Conservation (phyloP, 2,113 vertebrate genomes). For the Thamnaconus septentrionalis region DNA sequence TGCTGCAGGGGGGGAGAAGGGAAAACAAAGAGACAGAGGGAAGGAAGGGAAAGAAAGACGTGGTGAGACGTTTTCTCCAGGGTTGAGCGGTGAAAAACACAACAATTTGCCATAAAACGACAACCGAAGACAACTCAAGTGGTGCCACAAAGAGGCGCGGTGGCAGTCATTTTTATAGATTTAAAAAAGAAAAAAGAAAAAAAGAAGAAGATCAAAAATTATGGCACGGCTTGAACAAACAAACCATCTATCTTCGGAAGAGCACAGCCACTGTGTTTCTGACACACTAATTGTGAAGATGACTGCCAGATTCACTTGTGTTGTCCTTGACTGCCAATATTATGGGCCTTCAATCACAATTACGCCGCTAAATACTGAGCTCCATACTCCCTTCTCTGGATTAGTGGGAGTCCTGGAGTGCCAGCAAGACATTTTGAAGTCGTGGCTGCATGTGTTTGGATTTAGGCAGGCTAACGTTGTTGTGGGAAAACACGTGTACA, state of each 20-base stretch:
- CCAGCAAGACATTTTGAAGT: too few species aligned
- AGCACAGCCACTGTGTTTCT: too few species aligned
- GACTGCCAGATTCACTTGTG: slow-evolving; percentile 56
- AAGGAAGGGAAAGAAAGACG: slow-evolving; percentile 18
- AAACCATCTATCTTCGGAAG: slow-evolving; percentile 9
- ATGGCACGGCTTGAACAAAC: slow-evolving; percentile 5
- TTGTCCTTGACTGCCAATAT: slow-evolving; percentile 59
- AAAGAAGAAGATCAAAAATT: slow-evolving; percentile 3
- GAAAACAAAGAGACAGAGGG: slow-evolving; percentile 50
- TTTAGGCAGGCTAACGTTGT: too few species aligned
- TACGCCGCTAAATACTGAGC: too few species aligned
- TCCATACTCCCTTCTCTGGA: too few species aligned
- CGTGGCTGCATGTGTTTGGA: too few species aligned
- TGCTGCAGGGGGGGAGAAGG: slow-evolving; percentile 73
- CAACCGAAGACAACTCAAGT: not conserved
- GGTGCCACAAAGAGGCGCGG: not conserved
- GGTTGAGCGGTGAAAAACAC: slow-evolving; percentile 23
- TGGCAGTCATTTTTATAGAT: too few species aligned
- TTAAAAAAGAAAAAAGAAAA: too few species aligned
- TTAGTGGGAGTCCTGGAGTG: too few species aligned
- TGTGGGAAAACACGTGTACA: too few species aligned
- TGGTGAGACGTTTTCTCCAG: slow-evolving; percentile 50
- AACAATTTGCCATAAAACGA: slow-evolving; percentile 1
- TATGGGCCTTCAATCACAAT: slow-evolving; percentile 64
- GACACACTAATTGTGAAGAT: slow-evolving; percentile 47